Base-by-base conservation (phyloP, 2,888 invertebrate species). In the Chrysopilus asiliformis region DNA sequence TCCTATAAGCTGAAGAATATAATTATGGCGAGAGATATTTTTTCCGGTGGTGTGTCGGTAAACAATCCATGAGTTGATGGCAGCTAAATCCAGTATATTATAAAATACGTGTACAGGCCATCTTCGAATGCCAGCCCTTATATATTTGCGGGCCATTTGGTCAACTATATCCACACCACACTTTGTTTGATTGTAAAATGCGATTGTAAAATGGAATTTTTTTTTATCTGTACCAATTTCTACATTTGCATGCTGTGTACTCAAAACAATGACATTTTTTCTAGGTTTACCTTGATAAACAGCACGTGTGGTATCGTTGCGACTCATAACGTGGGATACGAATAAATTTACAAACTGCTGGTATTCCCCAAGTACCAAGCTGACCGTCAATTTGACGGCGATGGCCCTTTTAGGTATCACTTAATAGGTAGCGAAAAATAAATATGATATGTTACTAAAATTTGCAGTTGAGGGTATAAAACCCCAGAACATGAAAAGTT, bases 231-330 rank as follows among this genome's bases (percentile, higher is more conserved):
- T 43, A 41, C 48, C 42, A 43, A 47, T 45, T 47, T 45, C 46
- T 24, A 49, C 40, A 32, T 25, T 31, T 44, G 45, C 45, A 41
- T 51, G 48, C 32, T 39, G 47, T 6, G 48, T 36, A 43, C 47
- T 50, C 29, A 49, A 34, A 38, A 48, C 14, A 31, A 45, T 31
- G 17, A 47, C 45, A 43, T 32, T 50, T 44, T 50, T 50, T 6
- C 43, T 48, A 6, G 44, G 46, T 37, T 50, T 50, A 38, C 46
- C 48, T 37, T 52, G 48, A 43, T 50, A 49, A 38, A 47, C 38
- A 28, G 50, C 49, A 31, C 50, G 44, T 15, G 40, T 43, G 28
- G n/a, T 4, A 19, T 34, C 18, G 12, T 34, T 18, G 7, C n/a
- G n/a, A n/a, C n/a, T n/a, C n/a, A n/a, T n/a, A n/a, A n/a, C n/a